These are phyloP conservation scores for Genyomyrus donnyi DNA, from an alignment of 2,113 vertebrate genomes.

Conservation along the genomic window DNA sequence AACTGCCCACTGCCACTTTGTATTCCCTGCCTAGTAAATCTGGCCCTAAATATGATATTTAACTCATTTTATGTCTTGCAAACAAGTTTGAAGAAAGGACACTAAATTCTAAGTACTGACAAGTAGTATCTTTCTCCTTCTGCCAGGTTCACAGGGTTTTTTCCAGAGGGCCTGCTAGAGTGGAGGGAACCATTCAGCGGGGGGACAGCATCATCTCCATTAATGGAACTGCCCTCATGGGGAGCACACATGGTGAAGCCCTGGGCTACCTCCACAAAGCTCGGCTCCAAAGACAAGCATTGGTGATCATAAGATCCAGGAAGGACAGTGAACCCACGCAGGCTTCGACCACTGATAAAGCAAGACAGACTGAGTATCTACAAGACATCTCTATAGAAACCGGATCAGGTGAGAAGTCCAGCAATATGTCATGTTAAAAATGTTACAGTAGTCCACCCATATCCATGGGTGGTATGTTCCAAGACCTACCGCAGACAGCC, in stretches of 20 bases:
- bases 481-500: background rate
- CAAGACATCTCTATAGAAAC: slow-evolving; percentile 47
- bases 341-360: slow-evolving; percentile 44
- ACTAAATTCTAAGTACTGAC: background rate
- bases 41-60: background rate
- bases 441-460: background rate
- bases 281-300: slow-evolving; percentile 59
- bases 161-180: slow-evolving; percentile 71
- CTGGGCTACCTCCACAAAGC: slow-evolving; percentile 77
- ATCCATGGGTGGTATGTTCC: background rate
- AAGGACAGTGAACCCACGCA: slow-evolving; percentile 40
- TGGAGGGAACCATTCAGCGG: slow-evolving; percentile 74
- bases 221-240: slow-evolving; percentile 70
- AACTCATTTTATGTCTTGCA: background rate
- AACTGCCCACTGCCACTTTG: background rate
- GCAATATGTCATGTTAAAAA: background rate
- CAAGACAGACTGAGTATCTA: slow-evolving; percentile 41
- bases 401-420: slow-evolving; percentile 55
- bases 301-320: slow-evolving; percentile 71
- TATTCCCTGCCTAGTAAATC: background rate
- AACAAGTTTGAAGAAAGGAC: background rate
- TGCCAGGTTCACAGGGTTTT: slow-evolving; percentile 85
- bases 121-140: background rate
- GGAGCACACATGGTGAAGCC: slow-evolving; percentile 70
- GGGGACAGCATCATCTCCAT: slow-evolving; percentile 80